phyloP scores from a whole-genome alignment of 92 coral and sea anemone genomes.

The Umimayanthus kanabou region DNA sequence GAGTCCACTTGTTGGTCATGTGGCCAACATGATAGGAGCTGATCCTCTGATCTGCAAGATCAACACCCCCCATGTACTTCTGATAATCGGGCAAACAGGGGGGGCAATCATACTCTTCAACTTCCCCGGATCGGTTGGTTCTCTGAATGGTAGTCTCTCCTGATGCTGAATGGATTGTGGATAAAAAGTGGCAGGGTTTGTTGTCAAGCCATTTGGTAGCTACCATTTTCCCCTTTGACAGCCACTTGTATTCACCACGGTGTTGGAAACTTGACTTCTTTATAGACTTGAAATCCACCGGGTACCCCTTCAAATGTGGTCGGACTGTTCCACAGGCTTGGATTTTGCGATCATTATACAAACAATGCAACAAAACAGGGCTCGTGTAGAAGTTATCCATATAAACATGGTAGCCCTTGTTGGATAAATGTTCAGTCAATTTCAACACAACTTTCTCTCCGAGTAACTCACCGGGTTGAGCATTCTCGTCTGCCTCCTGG shows the following conservation, averaged over 20 bases:
- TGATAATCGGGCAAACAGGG: not conserved
- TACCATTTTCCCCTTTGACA: not conserved
- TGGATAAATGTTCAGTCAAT: no score
- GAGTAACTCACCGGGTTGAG: no score
- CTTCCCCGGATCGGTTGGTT: not conserved
- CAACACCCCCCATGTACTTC: not conserved
- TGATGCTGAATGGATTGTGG: not conserved
- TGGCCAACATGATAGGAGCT: not conserved
- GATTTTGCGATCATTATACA: no score
- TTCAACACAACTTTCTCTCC: no score
- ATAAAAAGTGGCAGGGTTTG: not conserved
- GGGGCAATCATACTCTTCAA: not conserved
- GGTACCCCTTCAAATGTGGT: no score
- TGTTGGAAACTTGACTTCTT: not conserved
- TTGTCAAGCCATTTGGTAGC: not conserved
- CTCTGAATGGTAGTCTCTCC: not conserved
- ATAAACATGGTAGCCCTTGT: no score
- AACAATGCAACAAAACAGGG: no score
- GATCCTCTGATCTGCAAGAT: not conserved
- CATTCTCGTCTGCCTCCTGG: no score
- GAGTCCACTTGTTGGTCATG: slow-evolving; percentile 12
- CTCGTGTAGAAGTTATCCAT: no score
- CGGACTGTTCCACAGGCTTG: no score
- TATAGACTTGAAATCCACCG: no score
- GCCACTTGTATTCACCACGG: not conserved